phyloP scores from a whole-genome alignment of 2,113 vertebrate genomes.

The Phycodurus eques region DNA sequence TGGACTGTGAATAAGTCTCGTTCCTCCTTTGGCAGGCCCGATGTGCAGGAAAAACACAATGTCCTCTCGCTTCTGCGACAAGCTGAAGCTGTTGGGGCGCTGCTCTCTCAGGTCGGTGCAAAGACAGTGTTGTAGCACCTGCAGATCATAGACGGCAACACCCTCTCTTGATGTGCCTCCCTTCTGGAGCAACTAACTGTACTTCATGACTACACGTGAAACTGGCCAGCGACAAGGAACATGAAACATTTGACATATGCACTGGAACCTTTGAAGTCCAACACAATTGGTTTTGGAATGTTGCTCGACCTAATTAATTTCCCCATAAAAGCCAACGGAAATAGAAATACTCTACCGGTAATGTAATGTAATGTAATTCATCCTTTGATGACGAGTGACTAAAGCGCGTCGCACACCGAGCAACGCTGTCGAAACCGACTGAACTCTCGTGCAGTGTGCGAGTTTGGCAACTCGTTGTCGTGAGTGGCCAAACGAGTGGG shows the following conservation, averaged over 20 bases:
- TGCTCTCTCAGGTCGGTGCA: constrained; percentile 80
- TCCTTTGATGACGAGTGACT: too few relatives aligned
- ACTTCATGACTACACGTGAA: neutral
- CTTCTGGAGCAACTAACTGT: neutral
- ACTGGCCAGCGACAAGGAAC: neutral
- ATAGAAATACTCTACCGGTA: neutral
- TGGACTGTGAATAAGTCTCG: neutral
- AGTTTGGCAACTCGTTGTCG: too few relatives aligned
- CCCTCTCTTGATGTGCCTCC: neutral
- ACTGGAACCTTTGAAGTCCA: neutral
- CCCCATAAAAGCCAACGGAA: neutral
- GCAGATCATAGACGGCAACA: constrained; percentile 47
- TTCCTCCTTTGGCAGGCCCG: constrained; percentile 56
- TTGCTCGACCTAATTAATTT: neutral
- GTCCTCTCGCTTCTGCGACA: constrained; percentile 85
- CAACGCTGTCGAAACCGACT: too few relatives aligned
- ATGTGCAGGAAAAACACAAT: constrained; percentile 85
- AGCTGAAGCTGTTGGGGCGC: constrained; percentile 82
- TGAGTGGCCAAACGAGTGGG: too few relatives aligned
- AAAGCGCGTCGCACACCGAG: too few relatives aligned
- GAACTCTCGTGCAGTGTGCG: too few relatives aligned
- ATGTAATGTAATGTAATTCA: too few relatives aligned
- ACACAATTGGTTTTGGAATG: neutral
- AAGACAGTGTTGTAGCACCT: constrained; percentile 86
- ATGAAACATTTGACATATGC: neutral